Base-by-base conservation (phyloP, 2,888 invertebrate species). In the Aelia acuminata region DNA sequence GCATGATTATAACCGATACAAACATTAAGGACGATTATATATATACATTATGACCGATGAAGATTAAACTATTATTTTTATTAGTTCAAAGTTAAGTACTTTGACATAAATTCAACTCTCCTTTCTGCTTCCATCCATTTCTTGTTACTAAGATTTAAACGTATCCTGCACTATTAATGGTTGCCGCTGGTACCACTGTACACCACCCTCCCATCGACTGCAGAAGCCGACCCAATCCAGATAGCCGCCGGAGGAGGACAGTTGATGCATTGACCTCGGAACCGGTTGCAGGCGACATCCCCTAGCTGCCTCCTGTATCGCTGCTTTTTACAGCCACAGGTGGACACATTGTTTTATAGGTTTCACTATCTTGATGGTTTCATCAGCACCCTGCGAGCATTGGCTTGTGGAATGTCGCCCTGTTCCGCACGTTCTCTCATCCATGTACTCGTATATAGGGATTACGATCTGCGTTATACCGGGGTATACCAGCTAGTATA, bases 191-290 rank as follows among this genome's bases (percentile, higher is more conserved):
- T 39, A 10, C n/a, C 13, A 5, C 18, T 3, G n/a, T 22, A 39
- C 10, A 39, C 15, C 11, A 80, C 0, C 80, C 3, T 22, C 39
- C n/a, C 80, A 18, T 3, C 31, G 13, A n/a, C 18, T 70, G 20
- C 31, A 35, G 18, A 4, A 63, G 4, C 31, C 31, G 3, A 18
- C 31, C 31, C 63, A 70, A 35, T 35, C 63, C 35, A 70, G 63
- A 70, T 70, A 26, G 63, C 31, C 18, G 35, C 3, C 15, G 31
- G 18, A 31, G 35, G 35, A 20, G 63, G 63, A 70, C 63, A 70
- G 31, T n/a, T 80, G 22, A 80, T 80, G 80, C 80, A 80, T 80
- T 80, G 80, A 80, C 80, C 80, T 43, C n/a, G 43, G 80, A 80
- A 80, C 80, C 80, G 80, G 80, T 80, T 43, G 43, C 7, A n/a